Conservation (phyloP, 2,888 invertebrate species). For the Ethmia dodecea region DNA sequence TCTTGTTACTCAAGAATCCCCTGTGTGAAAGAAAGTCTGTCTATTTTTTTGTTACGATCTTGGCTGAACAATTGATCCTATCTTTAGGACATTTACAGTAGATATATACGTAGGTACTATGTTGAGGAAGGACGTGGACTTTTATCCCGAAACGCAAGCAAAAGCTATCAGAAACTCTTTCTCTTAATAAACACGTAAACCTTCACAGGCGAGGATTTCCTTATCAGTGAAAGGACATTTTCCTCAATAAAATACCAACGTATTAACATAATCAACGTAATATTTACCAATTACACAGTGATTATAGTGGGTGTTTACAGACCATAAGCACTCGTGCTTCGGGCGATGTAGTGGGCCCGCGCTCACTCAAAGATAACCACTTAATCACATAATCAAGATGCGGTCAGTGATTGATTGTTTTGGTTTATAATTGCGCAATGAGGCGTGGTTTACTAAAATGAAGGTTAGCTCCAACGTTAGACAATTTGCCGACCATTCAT, state of each 20-base stretch:
- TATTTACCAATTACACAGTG: constrained; percentile 14
- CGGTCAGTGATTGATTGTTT: constrained; percentile 49
- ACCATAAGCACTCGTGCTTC: constrained; percentile 12
- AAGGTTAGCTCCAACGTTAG: constrained; percentile 3
- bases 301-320: constrained; percentile 22
- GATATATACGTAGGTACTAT: too few relatives aligned
- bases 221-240: not conserved
- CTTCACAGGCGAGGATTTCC: too few relatives aligned
- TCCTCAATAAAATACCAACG: not conserved
- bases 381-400: constrained; percentile 63
- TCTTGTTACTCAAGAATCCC: too few relatives aligned
- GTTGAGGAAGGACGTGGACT: too few relatives aligned
- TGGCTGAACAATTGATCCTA: too few relatives aligned
- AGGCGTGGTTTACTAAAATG: constrained; percentile 30
- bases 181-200: too few relatives aligned
- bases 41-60: too few relatives aligned
- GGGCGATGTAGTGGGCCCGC: constrained; percentile 20
- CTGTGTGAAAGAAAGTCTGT: too few relatives aligned
- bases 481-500: not conserved
- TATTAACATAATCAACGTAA: constrained; percentile 12
- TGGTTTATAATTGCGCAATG: constrained; percentile 39
- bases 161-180: too few relatives aligned
- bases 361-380: constrained; percentile 34
- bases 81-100: too few relatives aligned
- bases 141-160: too few relatives aligned